Evolutionary conservation across 2,797 vertebrate genomes (phyloP).

Genomic region (Pristis pectinata): DNA sequence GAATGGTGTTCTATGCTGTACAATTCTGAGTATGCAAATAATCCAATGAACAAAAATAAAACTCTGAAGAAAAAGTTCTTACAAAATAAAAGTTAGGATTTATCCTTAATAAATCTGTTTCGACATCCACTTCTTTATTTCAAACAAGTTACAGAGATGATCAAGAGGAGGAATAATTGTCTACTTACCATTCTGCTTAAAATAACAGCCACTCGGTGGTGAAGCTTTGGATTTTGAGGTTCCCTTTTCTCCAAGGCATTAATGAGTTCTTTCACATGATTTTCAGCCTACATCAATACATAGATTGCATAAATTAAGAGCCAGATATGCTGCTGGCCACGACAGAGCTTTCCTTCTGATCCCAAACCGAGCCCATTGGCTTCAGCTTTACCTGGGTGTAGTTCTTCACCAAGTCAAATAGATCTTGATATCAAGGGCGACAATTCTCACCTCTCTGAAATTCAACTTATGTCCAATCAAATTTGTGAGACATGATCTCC

Average conservation of each 20-base stretch:
- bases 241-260: conserved; percentile 54
- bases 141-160: background rate
- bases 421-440: too few species aligned
- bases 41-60: background rate
- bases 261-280: conserved; percentile 52
- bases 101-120: background rate
- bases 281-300: conserved; percentile 47
- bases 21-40: background rate
- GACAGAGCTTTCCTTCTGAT: background rate
- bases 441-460: background rate
- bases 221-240: conserved; percentile 55
- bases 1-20: too few species aligned
- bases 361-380: background rate
- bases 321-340: background rate
- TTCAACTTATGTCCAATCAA: too few species aligned
- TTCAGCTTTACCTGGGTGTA: background rate
- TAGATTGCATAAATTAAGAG: background rate
- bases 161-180: background rate
- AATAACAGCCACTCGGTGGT: conserved; percentile 53
- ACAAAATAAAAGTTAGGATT: background rate
- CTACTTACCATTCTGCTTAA: conserved; percentile 58
- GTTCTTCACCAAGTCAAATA: too few species aligned
- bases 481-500: too few species aligned
- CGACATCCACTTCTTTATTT: background rate
- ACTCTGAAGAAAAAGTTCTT: background rate